Conservation (phyloP, 2,797 vertebrate species). For the Oophaga sylvatica region DNA sequence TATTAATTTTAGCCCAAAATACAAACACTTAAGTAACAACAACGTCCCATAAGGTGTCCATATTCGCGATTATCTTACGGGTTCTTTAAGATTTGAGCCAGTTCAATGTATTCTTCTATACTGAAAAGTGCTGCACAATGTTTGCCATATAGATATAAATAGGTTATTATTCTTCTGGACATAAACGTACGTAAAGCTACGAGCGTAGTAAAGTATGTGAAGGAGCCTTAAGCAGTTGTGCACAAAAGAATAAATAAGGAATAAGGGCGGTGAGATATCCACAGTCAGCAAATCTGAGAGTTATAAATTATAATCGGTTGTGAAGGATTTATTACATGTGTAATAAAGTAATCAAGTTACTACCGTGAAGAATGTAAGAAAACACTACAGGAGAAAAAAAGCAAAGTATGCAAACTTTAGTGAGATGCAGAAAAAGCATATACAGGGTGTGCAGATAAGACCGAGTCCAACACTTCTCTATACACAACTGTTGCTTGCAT, state of each 20-base stretch:
- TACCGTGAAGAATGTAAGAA: not conserved
- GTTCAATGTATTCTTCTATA: not conserved
- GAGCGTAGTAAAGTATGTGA: not conserved
- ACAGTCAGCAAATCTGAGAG: not conserved
- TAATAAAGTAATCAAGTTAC: constrained; percentile 11
- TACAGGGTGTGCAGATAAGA: not conserved
- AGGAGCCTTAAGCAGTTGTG: not conserved
- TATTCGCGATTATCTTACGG: not conserved
- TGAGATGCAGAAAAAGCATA: not conserved
- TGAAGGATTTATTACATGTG: constrained; percentile 2
- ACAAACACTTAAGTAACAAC: too few relatives aligned
- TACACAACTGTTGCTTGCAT: too few relatives aligned
- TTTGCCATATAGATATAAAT: too few relatives aligned
- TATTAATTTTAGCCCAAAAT: too few relatives aligned
- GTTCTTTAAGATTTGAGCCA: not conserved
- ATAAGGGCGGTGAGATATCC: not conserved
- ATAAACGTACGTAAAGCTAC: not conserved
- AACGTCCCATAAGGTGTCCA: not conserved
- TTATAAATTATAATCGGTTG: not conserved
- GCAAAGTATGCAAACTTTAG: not conserved
- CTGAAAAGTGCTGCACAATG: too few relatives aligned
- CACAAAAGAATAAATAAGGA: not conserved
- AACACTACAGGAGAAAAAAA: not conserved
- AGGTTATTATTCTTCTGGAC: not conserved
- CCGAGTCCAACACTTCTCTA: not conserved